Conservation (phyloP, 92 coral and sea anemone genomes). For the Ricordea florida region DNA sequence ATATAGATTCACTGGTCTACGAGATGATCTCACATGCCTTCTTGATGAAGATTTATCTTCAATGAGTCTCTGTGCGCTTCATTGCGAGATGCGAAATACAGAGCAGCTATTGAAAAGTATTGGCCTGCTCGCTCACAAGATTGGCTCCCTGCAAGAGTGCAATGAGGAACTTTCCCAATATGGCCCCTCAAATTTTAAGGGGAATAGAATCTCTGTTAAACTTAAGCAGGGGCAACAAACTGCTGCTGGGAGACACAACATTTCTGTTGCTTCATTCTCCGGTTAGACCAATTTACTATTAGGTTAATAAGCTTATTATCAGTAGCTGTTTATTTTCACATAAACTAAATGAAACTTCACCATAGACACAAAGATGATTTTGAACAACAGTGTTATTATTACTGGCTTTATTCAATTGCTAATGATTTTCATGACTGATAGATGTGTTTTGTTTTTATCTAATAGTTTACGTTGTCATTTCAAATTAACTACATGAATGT, state of each 20-base stretch:
- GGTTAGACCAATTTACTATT: constrained; percentile 4
- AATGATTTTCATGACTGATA: too few relatives aligned
- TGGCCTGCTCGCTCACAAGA: constrained; percentile 1
- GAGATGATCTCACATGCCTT: constrained; percentile 32
- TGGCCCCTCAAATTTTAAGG: constrained; percentile 20
- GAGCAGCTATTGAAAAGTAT: constrained; percentile 29
- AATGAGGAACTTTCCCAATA: constrained; percentile 5
- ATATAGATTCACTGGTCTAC: constrained; percentile 22
- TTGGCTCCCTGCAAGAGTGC: constrained; percentile 28
- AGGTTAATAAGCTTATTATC: too few relatives aligned
- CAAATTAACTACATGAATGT: too few relatives aligned
- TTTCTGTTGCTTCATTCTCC: constrained; percentile 18
- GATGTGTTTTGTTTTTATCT: too few relatives aligned
- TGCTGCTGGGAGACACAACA: constrained; percentile 32
- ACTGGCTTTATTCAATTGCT: too few relatives aligned
- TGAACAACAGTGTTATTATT: too few relatives aligned
- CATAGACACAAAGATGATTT: too few relatives aligned
- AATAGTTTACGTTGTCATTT: too few relatives aligned
- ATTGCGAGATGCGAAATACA: constrained; percentile 24
- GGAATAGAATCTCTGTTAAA: neutral
- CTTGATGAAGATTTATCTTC: constrained; percentile 10
- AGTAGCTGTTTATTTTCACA: too few relatives aligned
- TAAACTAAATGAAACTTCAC: too few relatives aligned
- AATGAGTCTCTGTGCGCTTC: constrained; percentile 27
- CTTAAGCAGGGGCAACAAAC: constrained; percentile 44